Base-by-base conservation (phyloP, 2,888 invertebrate species). In the Laothoe populi region DNA sequence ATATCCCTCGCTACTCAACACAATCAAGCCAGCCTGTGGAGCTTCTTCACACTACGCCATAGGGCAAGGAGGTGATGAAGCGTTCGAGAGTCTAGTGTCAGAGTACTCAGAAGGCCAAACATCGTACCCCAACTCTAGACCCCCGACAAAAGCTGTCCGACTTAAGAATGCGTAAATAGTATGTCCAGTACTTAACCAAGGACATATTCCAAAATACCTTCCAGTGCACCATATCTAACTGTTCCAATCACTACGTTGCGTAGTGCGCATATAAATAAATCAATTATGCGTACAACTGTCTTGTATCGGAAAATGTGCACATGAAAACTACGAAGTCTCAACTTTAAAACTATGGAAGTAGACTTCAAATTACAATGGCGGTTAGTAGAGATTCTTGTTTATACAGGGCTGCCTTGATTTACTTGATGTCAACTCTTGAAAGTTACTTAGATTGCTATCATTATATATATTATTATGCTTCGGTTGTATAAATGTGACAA, bases 191-290 rank as follows among this genome's bases (percentile, higher is more conserved):
- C 59, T 35, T 46, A 31, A 26, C 60, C 60, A 60, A 60, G 60
- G 60, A 35, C 46, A 44, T 60, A 60, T 31, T 60, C 48, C 35
- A 35, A 60, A 60, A 60, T 46, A 24, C 60, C 31, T 46, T 60
- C 40, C 38, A 60, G 23, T 31, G 53, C 35, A 35, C 53, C 53
- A 53, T 53, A 53, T 53, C 53, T 35, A 53, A 53, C 53, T 53
- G 35, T 53, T 35, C 53, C 53, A 35, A 53, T 53, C 53, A 35
- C 19, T 19, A 53, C 53, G 53, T 53, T 53, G 53, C 53, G 31
- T 53, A 53, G 11, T 64, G 73, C 66, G 46, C 16, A 67, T 67
- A 70, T 66, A 79, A 35, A 62, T 63, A 61, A 63, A 60, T 45
- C 61, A 60, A 59, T 60, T 57, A 64, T 53, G 19, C 53, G 53